Percentiles rank a stretch among this genome's conserved stretches.
Conservation (phyloP, 2,888 invertebrate species). For the Hirtodrosophila histrioides region DNA sequence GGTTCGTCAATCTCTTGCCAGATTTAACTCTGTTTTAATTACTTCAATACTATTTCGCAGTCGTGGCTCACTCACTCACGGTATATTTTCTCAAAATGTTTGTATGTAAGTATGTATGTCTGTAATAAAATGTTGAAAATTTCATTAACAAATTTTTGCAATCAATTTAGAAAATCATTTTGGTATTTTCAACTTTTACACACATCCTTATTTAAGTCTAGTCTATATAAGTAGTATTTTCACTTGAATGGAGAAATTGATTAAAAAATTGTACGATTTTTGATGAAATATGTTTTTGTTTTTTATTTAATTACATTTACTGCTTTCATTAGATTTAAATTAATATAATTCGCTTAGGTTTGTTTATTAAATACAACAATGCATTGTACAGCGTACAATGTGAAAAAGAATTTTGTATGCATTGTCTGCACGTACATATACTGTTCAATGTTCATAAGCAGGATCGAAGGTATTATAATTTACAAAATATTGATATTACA, state of each 20-base stretch:
- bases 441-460: slow-evolving; percentile 45
- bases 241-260: slow-evolving; percentile 38
- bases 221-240: slow-evolving; percentile 37
- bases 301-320: slow-evolving; percentile 60
- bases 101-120: not conserved
- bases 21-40: slow-evolving; percentile 3
- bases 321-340: slow-evolving; percentile 58
- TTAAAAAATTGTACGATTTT: slow-evolving; percentile 38
- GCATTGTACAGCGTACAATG: slow-evolving; percentile 46
- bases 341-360: slow-evolving; percentile 66
- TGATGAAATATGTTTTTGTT: slow-evolving; percentile 31
- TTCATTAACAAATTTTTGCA: slow-evolving; percentile 2
- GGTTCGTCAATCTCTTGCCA: slow-evolving; percentile 21
- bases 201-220: slow-evolving; percentile 11
- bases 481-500: slow-evolving; percentile 49
- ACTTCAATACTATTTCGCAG: slow-evolving; percentile 30
- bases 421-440: slow-evolving; percentile 49
- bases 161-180: slow-evolving; percentile 33
- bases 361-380: slow-evolving; percentile 71
- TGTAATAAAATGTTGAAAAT: slow-evolving; percentile 3
- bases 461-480: slow-evolving; percentile 41
- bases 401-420: slow-evolving; percentile 54
- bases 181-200: slow-evolving; percentile 12
- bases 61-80: slow-evolving; percentile 46
- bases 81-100: slow-evolving; percentile 9